Evolutionary conservation across 2,888 invertebrate species (phyloP), one percentile per base, ranked within the genome.

Genomic region (Nomada flava): DNA sequence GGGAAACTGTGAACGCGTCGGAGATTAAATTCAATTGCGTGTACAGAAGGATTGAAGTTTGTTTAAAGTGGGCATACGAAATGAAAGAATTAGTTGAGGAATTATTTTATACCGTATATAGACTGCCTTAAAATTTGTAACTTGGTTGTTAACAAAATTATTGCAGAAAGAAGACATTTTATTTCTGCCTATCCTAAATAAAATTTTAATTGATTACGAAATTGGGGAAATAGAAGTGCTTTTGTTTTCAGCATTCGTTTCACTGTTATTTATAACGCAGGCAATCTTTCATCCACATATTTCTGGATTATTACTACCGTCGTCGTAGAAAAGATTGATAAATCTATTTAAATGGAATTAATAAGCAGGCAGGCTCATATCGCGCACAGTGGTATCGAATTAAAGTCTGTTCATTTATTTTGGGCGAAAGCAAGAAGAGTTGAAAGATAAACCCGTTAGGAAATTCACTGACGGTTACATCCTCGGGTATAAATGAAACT

Each of bases 401-500:
- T 57, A 57, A 26, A 18, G 44, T 44, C n/a, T 5, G 13, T 44
- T 69, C 53, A 42, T 44, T 18, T 20, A 69, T 69, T 69, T 69
- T 36, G 44, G 26, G 69, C 26, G 69, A 69, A 69, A 69, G 57
- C 69, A 69, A 69, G 55, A 57, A 55, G 57, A 52, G 7, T 29
- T 13, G 44, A 23, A 57, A 18, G 57, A 4, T 44, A 18, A 26
- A 26, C 44, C 69, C 69, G 69, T 44, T 69, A 67, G n/a, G 47
- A 53, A 53, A 67, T 67, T 20, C 53, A 20, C n/a, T 13, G 29
- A 10, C n/a, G 20, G 9, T 36, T 65, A n/a, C n/a, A 57, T 26
- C 44, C 23, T 18, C 10, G 15, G 0, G 26, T n/a, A 57, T 26
- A 57, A 44, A 67, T 20, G 20, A 15, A 50, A 53, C 42, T 53